Base-by-base conservation (phyloP, 2,888 invertebrate species). In the Dryobotodes eremita region DNA sequence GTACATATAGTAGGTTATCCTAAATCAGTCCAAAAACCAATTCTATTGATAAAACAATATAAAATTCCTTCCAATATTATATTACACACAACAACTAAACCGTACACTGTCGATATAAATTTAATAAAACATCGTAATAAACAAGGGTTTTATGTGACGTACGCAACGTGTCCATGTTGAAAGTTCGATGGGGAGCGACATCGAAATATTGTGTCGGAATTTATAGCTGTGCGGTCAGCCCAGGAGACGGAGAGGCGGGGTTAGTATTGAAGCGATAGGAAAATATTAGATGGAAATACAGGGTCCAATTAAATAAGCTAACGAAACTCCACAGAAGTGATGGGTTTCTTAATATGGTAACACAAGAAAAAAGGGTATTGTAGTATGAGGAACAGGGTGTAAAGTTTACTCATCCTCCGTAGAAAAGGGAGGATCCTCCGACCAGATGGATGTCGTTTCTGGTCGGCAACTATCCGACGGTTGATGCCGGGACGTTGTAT, bases 121-220 rank as follows among this genome's bases (percentile, higher is more conserved):
- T 84, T 73, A 86, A 79, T 86, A 84, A 84, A 84, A 80, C 82
- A 73, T 64, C 71, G 84, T 82, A 82, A 83, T 88, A 88, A 86
- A 88, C 85, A 88, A 80, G 71, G 85, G 80, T 80, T 86, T 85
- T 85, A 88, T 82, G 86, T 86, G 79, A 84, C 80, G 77, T 77
- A 83, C 79, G 76, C 82, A 87, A 79, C 82, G 80, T 86, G 85
- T 86, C 72, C 69, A 71, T 78, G 79, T 86, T 81, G 88, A 66
- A 87, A 89, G 88, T 87, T 85, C 81, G 84, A 86, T 85, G 82
- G 86, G 82, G 88, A 79, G 86, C 82, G 90, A 90, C 92, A 89
- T 88, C 94, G 91, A 94, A 95, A 95, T 95, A 95, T 95, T 94
- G 94, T 94, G 92, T 92, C 91, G 90, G 89, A 94, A 95, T 95